Conservation (phyloP, 2,113 vertebrate species). For the Reinhardtius hippoglossoides region DNA sequence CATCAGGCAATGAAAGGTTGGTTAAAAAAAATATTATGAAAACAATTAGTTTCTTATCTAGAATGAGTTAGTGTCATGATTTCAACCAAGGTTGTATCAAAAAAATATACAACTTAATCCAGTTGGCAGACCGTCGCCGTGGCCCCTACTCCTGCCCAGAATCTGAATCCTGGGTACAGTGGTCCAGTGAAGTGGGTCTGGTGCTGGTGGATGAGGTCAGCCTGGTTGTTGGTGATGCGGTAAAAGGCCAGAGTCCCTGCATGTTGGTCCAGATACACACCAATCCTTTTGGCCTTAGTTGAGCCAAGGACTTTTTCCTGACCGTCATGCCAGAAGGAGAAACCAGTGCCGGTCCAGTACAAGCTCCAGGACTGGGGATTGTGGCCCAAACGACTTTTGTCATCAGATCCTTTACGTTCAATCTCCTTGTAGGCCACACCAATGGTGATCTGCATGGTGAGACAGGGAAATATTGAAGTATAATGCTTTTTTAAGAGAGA, state of each 20-base stretch:
- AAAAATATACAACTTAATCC: constrained; percentile 46
- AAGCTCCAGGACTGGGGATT: constrained; percentile 82
- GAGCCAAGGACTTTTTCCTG: constrained; percentile 71
- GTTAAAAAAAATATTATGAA: no score
- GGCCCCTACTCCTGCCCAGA: constrained; percentile 75
- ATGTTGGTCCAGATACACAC: constrained; percentile 83
- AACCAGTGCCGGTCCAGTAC: constrained; percentile 82
- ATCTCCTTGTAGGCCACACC: constrained; percentile 80
- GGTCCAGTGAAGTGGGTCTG: constrained; percentile 71
- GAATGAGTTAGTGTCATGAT: no score
- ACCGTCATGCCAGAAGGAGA: constrained; percentile 79
- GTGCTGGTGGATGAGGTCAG: constrained; percentile 75
- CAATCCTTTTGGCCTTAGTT: constrained; percentile 73
- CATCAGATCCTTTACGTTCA: constrained; percentile 65
- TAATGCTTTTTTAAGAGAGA: no score
- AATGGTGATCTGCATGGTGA: constrained; percentile 70
- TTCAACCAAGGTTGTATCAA: background rate
- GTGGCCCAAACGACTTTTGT: constrained; percentile 79
- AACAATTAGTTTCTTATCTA: no score
- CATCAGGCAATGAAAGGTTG: background rate
- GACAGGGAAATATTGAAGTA: background rate
- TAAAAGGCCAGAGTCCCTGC: constrained; percentile 81
- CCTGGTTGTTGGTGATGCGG: constrained; percentile 66
- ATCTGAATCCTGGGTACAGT: constrained; percentile 80
- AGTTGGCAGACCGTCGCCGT: constrained; percentile 72